Conservation (phyloP, 2,797 vertebrate genomes). For the Silurus lanzhouensis region DNA sequence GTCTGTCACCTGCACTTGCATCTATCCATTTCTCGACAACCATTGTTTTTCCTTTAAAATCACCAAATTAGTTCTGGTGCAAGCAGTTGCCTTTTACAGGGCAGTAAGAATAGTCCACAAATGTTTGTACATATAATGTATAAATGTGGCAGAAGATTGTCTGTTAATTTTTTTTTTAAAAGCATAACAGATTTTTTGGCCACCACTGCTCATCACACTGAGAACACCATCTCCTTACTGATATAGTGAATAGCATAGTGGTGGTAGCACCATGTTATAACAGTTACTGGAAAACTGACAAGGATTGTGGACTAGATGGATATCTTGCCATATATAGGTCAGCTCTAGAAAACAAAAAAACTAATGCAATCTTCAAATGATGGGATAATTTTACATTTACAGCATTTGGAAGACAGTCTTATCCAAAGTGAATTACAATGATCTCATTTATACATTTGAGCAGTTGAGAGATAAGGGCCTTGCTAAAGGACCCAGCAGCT, state of each 20-base stretch:
- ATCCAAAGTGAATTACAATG: too few species aligned
- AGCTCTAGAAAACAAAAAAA: background rate
- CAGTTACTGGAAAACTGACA: background rate
- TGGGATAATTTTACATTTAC: too few species aligned
- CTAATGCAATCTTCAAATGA: too few species aligned
- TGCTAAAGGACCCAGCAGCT: too few species aligned
- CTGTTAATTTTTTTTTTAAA: background rate
- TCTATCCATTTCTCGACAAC: background rate
- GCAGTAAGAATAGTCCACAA: background rate
- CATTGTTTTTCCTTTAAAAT: background rate
- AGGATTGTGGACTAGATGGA: conserved; percentile 3
- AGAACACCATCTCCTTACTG: background rate
- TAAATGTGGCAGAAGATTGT: background rate
- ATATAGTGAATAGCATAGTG: background rate
- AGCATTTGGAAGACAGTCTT: too few species aligned
- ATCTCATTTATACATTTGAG: too few species aligned
- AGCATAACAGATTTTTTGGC: background rate
- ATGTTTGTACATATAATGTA: too few species aligned
- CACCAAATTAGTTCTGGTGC: background rate
- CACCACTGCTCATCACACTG: background rate
- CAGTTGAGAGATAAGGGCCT: too few species aligned
- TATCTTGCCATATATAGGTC: background rate
- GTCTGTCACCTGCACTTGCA: too few species aligned
- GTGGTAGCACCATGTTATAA: too few species aligned
- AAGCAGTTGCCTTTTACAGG: background rate